Evolutionary conservation across 1,140 invertebrate species (phyloP), one percentile per base, ranked within the genome.

Genomic region (Pectinophora gossypiella): DNA sequence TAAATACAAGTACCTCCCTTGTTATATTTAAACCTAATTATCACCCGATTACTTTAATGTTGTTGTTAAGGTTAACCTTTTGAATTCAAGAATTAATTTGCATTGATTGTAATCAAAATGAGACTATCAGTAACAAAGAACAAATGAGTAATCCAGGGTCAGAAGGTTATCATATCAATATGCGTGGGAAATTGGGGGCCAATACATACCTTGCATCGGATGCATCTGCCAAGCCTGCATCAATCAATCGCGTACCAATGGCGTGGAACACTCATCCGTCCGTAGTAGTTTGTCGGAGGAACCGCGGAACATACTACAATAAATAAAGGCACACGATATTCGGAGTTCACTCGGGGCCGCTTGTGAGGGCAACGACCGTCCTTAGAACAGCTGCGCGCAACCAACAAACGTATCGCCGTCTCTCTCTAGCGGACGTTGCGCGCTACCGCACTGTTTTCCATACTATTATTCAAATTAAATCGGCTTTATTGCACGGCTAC

Each of bases 281-380:
- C 16, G 36, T 18, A 40, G 36, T 40, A 18, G 36, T 10, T 16
- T 12, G 2, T 40, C 36, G 36, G 13, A 40, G 15, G 36, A 40
- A 40, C 36, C 36, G 36, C 36, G 36, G 36, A 13, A 40, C 16
- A 18, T 16, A 40, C 36, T 32, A 40, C 36, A 40, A 40, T 40
- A 40, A 40, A 40, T 40, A 40, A 40, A 40, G 7, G 36, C 36
- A 72, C 59, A 72, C 75, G 61, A 76, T 76, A 82, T 85, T 85
- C 66, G 82, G 76, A 85, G 82, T 84, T 85, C 78, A 85, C 73
- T 76, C 61, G 75, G 76, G 76, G 77, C 68, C 78, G 77, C 59
- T 61, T 64, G 65, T 59, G 70, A 72, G 82, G 79, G 58, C 79
- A 82, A 81, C 82, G 80, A 84, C 82, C 82, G 82, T 85, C 82